These are phyloP conservation scores for Dolichomitus sp. DNA, from an alignment of 2,888 invertebrate genomes.

Conservation along the genomic window DNA sequence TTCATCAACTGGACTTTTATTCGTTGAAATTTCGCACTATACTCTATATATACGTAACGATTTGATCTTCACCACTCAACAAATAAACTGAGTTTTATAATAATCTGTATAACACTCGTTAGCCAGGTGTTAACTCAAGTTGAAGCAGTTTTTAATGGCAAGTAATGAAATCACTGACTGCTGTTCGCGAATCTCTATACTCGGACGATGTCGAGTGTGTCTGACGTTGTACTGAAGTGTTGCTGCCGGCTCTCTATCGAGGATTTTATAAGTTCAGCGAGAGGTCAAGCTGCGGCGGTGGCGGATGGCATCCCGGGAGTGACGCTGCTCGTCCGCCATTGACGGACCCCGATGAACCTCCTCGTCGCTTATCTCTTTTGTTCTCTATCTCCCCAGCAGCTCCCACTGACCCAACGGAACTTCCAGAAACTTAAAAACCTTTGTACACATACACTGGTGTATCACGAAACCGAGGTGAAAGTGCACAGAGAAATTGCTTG, in stretches of 20 bases:
- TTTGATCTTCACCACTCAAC: constrained; percentile 7
- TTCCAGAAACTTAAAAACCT: constrained; percentile 24
- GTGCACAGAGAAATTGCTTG: constrained; percentile 4
- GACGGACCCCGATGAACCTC: constrained; percentile 63
- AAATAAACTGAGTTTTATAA: not conserved
- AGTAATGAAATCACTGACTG: not conserved
- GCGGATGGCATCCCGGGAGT: constrained; percentile 17
- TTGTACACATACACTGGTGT: constrained; percentile 12
- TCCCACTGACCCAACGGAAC: constrained; percentile 52
- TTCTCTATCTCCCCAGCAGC: constrained; percentile 46
- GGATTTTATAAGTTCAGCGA: constrained; percentile 72
- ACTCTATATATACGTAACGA: not conserved
- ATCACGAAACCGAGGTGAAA: constrained; percentile 16
- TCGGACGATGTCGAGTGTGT: constrained; percentile 34
- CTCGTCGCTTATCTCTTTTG: constrained; percentile 42
- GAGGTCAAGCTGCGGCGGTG: constrained; percentile 34
- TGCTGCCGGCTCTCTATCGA: constrained; percentile 46
- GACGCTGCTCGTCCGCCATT: constrained; percentile 53
- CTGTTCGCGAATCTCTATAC: not conserved
- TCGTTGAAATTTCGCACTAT: constrained; percentile 29
- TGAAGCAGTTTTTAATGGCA: not conserved
- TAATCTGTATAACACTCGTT: not conserved
- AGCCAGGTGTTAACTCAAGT: not conserved
- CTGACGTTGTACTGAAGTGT: constrained; percentile 55
- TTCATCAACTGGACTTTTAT: constrained; percentile 72